phyloP scores from a whole-genome alignment of 2,113 vertebrate genomes.

The Psammodynastes pulverulentus region DNA sequence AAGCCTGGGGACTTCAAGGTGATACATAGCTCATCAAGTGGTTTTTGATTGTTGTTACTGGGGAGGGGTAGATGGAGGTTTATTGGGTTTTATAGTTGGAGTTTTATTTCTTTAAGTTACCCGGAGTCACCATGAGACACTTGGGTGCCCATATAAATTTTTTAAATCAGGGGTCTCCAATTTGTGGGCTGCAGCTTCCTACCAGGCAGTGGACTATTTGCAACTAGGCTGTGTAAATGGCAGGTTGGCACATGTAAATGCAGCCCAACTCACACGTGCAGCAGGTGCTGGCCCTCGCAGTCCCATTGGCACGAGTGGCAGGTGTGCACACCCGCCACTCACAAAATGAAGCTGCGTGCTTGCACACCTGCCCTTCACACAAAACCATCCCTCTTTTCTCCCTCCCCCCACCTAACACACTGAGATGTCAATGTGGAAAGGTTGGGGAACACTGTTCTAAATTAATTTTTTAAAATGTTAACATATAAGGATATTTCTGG shows the following conservation, averaged over 20 bases:
- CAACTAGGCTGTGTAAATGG: no score
- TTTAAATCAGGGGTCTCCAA: background rate
- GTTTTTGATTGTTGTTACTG: background rate
- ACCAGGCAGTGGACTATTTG: background rate
- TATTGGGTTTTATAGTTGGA: background rate
- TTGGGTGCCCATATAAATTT: background rate
- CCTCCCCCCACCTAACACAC: no score
- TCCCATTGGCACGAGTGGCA: accelerated
- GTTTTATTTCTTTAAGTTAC: no score
- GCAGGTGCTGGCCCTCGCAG: no score
- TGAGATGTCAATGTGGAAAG: background rate
- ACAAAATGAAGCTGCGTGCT: no score
- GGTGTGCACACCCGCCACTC: no score
- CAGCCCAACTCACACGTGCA: no score
- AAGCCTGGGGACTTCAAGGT: background rate
- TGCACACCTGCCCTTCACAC: no score
- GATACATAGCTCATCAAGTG: background rate
- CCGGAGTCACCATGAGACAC: no score
- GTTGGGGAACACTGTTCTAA: no score
- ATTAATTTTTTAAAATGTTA: background rate
- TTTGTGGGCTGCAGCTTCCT: background rate
- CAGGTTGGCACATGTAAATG: accelerated
- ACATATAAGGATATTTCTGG: background rate
- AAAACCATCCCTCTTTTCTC: no score
- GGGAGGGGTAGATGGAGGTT: no score